A percentile compares a stretch with the other conserved stretches of the same genome.
phyloP scores from a whole-genome alignment of 2,888 invertebrate genomes.

The Apomyelois bistriatella region DNA sequence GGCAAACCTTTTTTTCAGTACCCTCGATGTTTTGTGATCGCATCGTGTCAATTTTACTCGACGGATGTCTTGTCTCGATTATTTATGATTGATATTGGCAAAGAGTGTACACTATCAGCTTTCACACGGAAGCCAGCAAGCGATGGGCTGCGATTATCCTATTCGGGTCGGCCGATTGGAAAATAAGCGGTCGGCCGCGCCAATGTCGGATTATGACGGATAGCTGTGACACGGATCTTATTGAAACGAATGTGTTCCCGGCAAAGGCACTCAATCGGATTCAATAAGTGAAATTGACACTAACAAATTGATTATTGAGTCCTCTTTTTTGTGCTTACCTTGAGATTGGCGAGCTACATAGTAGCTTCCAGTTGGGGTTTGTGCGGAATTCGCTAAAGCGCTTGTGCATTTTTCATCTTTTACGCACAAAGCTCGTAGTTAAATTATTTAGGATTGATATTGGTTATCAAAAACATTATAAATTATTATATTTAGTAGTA shows the following conservation, averaged over 20 bases:
- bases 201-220: slow-evolving; percentile 10
- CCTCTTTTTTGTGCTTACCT: too few species aligned
- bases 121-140: slow-evolving; percentile 6
- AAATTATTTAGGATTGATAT: too few species aligned
- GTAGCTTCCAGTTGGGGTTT: too few species aligned
- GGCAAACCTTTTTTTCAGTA: background rate
- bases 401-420: too few species aligned
- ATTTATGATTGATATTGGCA: background rate
- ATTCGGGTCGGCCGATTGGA: slow-evolving; percentile 14
- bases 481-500: background rate
- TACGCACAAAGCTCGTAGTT: too few species aligned
- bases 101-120: slow-evolving; percentile 2
- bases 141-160: slow-evolving; percentile 9
- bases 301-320: too few species aligned
- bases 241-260: background rate
- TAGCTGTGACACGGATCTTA: slow-evolving; percentile 1
- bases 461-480: too few species aligned
- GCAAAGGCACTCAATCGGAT: background rate
- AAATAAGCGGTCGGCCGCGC: slow-evolving; percentile 13
- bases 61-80: slow-evolving; percentile 1
- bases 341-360: too few species aligned
- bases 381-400: too few species aligned
- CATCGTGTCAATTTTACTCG: background rate
- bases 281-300: background rate
- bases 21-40: background rate